Evolutionary conservation across 2,888 invertebrate genomes (phyloP), one percentile per base, ranked within the genome.

Genomic region (Lasioglossum marginatum): DNA sequence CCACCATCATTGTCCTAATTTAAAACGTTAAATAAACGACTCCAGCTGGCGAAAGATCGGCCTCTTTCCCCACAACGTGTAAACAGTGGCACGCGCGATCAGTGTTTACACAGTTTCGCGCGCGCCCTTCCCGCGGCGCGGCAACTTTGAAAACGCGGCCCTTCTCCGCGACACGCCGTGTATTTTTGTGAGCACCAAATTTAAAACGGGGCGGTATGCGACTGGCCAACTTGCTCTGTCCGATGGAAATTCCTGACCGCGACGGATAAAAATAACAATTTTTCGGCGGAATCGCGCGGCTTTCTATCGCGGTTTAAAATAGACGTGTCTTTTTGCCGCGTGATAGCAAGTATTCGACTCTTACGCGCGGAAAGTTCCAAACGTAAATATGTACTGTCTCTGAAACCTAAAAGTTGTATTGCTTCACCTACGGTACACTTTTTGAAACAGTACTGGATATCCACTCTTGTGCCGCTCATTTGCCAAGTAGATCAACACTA

Each of bases 131-230:
- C 31, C 34, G 10, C 48, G 27, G 12, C 72, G 71, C 80, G 83
- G 76, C 43, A 66, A 76, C 34, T 57, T 81, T 79, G 31, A 60
- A 82, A 77, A 71, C 43, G 60, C 71, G 45, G 37, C 27, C 14
- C 52, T 43, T 43, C 31, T 10, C 40, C 34, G 16, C 31, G n/a
- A 34, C 23, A 34, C 10, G 2, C 40, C 43, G 78, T 78, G 76
- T 87, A 87, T 87, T 87, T 87, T 87, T 72, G 78, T 87, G 78
- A 74, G 75, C 79, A 57, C 76, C 87, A 75, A 83, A 87, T 80
- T 81, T 74, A 81, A 87, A 81, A 82, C 77, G 57, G 40, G 19
- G 0, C 71, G 77, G 81, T 68, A 75, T 70, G 73, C 85, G 52
- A 75, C 43, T 79, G 79, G 86, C 86, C 60, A 77, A 60, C 71